A percentile compares a stretch with the other conserved stretches of the same genome.
These are phyloP conservation scores for Mionectes macconnelli DNA, from an alignment of 2,113 vertebrate genomes.

Conservation along the genomic window DNA sequence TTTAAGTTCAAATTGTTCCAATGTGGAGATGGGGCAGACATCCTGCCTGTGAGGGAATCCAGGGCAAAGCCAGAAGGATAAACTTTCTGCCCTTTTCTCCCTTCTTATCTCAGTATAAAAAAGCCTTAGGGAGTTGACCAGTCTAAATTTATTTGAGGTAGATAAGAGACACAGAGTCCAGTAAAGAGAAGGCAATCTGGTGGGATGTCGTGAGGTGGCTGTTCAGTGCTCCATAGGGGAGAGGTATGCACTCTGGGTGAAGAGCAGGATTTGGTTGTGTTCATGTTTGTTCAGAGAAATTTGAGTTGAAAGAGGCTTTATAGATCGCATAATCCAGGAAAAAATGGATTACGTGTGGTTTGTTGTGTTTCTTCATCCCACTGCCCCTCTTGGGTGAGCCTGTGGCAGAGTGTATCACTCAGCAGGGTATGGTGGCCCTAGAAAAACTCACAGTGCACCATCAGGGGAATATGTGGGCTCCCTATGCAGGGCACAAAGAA, in stretches of 20 bases:
- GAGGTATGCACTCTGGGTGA: background rate
- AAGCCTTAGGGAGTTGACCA: background rate
- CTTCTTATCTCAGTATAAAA: background rate
- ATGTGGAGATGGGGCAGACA: background rate
- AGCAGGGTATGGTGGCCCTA: background rate
- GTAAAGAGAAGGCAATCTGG: background rate
- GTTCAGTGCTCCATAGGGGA: background rate
- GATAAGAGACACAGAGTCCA: background rate
- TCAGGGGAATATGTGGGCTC: background rate
- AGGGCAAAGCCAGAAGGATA: background rate
- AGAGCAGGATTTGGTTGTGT: background rate
- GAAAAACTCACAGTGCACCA: background rate
- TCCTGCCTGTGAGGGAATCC: background rate
- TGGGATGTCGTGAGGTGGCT: background rate
- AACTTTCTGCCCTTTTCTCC: background rate
- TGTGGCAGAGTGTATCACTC: background rate
- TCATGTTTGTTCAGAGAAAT: background rate
- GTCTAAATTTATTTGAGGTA: background rate
- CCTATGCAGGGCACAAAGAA: background rate
- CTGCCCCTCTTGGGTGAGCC: background rate
- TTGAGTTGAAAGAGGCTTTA: background rate
- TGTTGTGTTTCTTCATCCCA: background rate
- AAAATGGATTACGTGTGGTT: background rate
- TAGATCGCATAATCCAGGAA: background rate
- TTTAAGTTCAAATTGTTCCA: background rate